Base-by-base conservation (phyloP, 2,888 invertebrate genomes). In the Dorcus parallelipipedus region DNA sequence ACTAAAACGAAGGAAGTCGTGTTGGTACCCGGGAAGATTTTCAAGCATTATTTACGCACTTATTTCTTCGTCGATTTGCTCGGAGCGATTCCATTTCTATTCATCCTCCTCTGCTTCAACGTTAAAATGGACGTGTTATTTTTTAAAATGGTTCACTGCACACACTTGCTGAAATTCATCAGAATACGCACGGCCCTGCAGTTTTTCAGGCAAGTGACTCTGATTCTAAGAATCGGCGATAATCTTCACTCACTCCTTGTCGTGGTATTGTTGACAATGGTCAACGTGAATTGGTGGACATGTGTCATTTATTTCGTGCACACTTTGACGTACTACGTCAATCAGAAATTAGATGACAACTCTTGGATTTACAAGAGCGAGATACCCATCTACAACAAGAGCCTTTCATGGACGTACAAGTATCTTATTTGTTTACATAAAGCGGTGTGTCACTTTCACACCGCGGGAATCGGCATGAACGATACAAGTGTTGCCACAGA, bases 1-100 rank as follows among this genome's bases (percentile, higher is more conserved):
- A 33, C 39, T 10, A 59, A 63, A 39, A 68, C 68, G 4, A 67
- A 64, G 10, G 65, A 67, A 59, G 62, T 68, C 17, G 56, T 63
- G 9, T 43, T 68, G 45, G 55, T 63, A 6, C 62, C 61, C 2
- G 53, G 39, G 38, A 47, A 38, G 47, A 66, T 66, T n/a, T 54
- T 59, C 1, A 48, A 51, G 9, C 43, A 58, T 8, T 67, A 67
- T 49, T 1, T 66, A 1, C 43, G 9, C 17, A 64, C 64, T 7
- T 67, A 65, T 52, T 66, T 67, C 47, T 38, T 67, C 3, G 55
- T 66, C 38, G 68, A 68, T 38, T 60, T 65, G 2, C 10, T 67
- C 0, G 62, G 64, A 2, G 20, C 41, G 26, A 14, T 59, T 49
- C 55, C 59, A n/a, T 45, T 58, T 42, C 42, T 54, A 39, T 41